phyloP scores from a whole-genome alignment of 2,888 invertebrate genomes.

The Dicycla oo region DNA sequence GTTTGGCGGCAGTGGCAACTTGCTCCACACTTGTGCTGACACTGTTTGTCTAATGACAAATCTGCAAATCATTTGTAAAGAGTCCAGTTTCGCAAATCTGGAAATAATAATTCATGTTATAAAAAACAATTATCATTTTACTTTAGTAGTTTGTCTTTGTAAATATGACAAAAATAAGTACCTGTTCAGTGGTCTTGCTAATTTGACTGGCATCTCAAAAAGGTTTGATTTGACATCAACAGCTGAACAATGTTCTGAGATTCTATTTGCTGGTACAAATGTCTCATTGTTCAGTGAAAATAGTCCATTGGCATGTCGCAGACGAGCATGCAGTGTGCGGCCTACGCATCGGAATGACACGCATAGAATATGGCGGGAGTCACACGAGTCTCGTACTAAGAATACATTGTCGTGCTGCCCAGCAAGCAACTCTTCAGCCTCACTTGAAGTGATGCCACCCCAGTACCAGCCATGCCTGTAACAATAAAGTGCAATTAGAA shows the following conservation, averaged over 20 bases:
- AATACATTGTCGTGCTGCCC: slow-evolving; percentile 94
- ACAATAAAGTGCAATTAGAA: slow-evolving; percentile 32
- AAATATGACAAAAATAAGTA: slow-evolving; percentile 58
- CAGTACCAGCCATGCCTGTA: slow-evolving; percentile 93
- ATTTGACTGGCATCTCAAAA: slow-evolving; percentile 88
- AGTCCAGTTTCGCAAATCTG: slow-evolving; percentile 92
- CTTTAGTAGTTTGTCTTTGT: neutral
- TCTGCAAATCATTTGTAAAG: slow-evolving; percentile 93
- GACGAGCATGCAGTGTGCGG: slow-evolving; percentile 92
- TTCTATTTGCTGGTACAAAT: slow-evolving; percentile 87
- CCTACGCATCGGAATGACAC: slow-evolving; percentile 93
- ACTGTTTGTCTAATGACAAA: slow-evolving; percentile 94
- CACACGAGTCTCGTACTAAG: slow-evolving; percentile 93
- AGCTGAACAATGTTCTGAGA: slow-evolving; percentile 88
- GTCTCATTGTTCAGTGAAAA: slow-evolving; percentile 91
- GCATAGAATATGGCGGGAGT: slow-evolving; percentile 92
- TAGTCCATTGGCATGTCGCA: slow-evolving; percentile 93
- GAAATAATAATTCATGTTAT: slow-evolving; percentile 71
- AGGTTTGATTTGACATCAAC: slow-evolving; percentile 87
- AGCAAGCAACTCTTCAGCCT: slow-evolving; percentile 92
- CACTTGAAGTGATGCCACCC: slow-evolving; percentile 93
- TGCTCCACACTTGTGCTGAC: slow-evolving; percentile 92
- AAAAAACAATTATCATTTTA: neutral
- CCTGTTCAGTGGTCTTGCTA: slow-evolving; percentile 88
- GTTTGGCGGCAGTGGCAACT: slow-evolving; percentile 91